These are phyloP conservation scores for Bibio marci DNA, from an alignment of 2,888 invertebrate genomes.

Conservation along the genomic window DNA sequence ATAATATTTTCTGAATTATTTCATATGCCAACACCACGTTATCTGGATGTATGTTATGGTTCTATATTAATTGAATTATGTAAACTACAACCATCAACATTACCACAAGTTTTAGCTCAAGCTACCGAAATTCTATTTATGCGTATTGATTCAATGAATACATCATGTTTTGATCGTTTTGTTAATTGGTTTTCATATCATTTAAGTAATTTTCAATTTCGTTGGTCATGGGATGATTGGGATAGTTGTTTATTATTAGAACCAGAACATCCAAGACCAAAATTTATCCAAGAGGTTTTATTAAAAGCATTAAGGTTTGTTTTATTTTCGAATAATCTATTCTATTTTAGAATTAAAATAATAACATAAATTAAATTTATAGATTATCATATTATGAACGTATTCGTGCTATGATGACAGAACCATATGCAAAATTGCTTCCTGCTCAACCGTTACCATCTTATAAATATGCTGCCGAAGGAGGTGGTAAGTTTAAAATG, in stretches of 20 bases:
- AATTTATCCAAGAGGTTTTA: conserved; percentile 86
- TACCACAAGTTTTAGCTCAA: conserved; percentile 95
- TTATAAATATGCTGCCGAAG: conserved; percentile 82
- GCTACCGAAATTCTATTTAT: conserved; percentile 95
- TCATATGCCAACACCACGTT: conserved; percentile 75
- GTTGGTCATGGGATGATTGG: conserved; percentile 99
- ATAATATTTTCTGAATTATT: conserved; percentile 91
- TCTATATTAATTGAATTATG: conserved; percentile 92
- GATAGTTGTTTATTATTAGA: conserved; percentile 71
- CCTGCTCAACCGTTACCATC: conserved; percentile 72
- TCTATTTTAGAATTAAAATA: not conserved
- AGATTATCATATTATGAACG: conserved; percentile 89
- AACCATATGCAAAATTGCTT: conserved; percentile 64
- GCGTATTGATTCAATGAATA: conserved; percentile 93
- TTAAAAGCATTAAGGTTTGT: conserved; percentile 71
- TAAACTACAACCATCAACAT: conserved; percentile 86
- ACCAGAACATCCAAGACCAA: conserved; percentile 78
- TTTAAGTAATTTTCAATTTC: conserved; percentile 96
- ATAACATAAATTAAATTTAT: conserved; percentile 5
- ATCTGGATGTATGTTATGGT: conserved; percentile 85
- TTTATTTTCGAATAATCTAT: conserved; percentile 3
- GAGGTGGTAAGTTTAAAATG: conserved; percentile 50
- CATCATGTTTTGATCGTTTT: conserved; percentile 90
- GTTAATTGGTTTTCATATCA: conserved; percentile 97
- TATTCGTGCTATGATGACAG: conserved; percentile 83